Evolutionary conservation across 2,797 vertebrate species (phyloP), one percentile per base, ranked within the genome.

Genomic region (Labroides dimidiatus): DNA sequence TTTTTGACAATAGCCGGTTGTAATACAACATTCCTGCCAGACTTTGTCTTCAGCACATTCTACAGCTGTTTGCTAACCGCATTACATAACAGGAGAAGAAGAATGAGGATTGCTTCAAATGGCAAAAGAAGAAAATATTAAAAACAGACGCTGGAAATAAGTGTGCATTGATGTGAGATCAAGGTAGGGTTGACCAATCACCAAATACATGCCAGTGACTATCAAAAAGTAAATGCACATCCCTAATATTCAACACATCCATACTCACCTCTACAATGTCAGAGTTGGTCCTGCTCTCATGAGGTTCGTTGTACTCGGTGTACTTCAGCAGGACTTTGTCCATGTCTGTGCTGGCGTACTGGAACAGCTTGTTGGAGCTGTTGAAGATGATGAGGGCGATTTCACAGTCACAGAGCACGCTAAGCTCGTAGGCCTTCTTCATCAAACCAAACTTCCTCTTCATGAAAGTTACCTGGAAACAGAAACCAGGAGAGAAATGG

Each of bases 401-500:
- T 92, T 97, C 96, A 75, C 96, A 97, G 93, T 97, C 96, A 54
- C 96, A 97, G 64, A 97, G 92, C 72, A 97, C 96, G 45, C 96
- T 97, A 91, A 97, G 72, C 89, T 97, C 96, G 1, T 97, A 97
- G 51, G 96, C 96, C 92, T 97, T 97, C 94, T 97, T 97, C 96
- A 97, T 97, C 93, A 97, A 90, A 33, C 97, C 97, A 77, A 98
- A 99, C 93, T 98, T 99, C 84, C 97, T 95, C 92, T 98, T 98
- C 56, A 96, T 98, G 88, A 98, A 99, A 54, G 97, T 99, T 78
- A 99, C 97, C 97, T 99, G 72, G 42, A 78, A 68, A 79, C 62
- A 78, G 11, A 60, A 43, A 67, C 4, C 0, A 15, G 65, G 23
- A 47, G 37, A 4, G 2, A 39, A 12, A 39, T 39, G 37, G 37